A percentile compares a stretch with the other conserved stretches of the same genome.
Conservation (phyloP, 2,888 invertebrate species). For the Spisula solida region DNA sequence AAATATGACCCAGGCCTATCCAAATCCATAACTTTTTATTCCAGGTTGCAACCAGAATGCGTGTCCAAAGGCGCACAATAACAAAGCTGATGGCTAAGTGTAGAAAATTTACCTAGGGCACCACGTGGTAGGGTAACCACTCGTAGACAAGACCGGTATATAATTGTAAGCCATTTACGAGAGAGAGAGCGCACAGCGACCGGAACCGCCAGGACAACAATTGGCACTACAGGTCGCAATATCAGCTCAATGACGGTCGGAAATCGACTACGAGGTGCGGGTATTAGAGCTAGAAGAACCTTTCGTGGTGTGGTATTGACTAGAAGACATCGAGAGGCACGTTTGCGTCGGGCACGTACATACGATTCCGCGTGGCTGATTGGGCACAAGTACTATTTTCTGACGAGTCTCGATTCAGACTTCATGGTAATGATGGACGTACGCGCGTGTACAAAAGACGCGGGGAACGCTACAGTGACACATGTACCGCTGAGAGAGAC, state of each 20-base stretch:
- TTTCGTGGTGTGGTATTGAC: not conserved
- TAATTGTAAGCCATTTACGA: conserved; percentile 29
- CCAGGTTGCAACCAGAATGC: no score
- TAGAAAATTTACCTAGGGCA: conserved; percentile 29
- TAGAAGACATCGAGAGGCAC: not conserved
- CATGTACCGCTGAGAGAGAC: conserved; percentile 51
- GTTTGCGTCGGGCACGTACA: not conserved
- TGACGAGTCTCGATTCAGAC: not conserved
- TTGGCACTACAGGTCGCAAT: not conserved
- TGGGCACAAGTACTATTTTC: not conserved
- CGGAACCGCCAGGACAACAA: conserved; percentile 10
- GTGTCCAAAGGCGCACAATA: no score
- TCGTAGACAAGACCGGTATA: conserved; percentile 25
- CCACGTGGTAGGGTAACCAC: conserved; percentile 35
- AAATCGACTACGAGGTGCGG: not conserved
- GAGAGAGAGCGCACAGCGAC: not conserved
- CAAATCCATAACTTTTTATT: no score
- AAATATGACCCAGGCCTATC: no score
- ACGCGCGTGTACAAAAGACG: conserved; percentile 39
- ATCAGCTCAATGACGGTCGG: not conserved
- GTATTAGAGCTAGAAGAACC: not conserved
- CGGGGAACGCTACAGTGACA: conserved; percentile 37
- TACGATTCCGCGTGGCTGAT: not conserved
- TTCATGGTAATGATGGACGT: not conserved
- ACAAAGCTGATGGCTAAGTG: conserved; percentile 27